Evolutionary conservation across 2,888 invertebrate species (phyloP).

Genomic region (Thumatha senex): DNA sequence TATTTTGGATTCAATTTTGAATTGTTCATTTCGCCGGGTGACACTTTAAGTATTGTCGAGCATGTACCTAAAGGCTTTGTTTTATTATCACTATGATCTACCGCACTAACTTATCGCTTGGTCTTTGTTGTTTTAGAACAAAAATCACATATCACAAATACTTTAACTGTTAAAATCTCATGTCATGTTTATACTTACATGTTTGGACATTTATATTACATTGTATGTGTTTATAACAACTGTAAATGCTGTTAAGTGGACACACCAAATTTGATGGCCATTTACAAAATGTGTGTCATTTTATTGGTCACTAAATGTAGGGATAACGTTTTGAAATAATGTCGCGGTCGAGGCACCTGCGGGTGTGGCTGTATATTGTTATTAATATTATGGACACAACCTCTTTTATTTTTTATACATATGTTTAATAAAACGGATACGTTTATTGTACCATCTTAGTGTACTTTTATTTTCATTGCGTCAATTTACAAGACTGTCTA

Average conservation of each 20-base stretch:
- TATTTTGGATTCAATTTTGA: too few relatives aligned
- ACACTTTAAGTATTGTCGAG: too few relatives aligned
- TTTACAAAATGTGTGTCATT: slow-evolving; percentile 4
- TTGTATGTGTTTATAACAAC: slow-evolving; percentile 1
- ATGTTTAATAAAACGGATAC: too few relatives aligned
- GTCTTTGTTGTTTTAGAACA: too few relatives aligned
- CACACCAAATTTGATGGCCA: slow-evolving; percentile 9
- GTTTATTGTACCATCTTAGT: too few relatives aligned
- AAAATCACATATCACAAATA: too few relatives aligned
- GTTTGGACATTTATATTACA: too few relatives aligned
- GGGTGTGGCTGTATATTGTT: not conserved
- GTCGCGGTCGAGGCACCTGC: not conserved
- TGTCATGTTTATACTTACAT: not conserved
- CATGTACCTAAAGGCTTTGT: too few relatives aligned
- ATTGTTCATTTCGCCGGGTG: too few relatives aligned
- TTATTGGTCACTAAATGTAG: slow-evolving; percentile 21
- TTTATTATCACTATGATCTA: too few relatives aligned
- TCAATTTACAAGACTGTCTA: not conserved
- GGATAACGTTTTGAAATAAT: slow-evolving; percentile 13
- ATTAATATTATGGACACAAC: not conserved
- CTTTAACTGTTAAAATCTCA: too few relatives aligned
- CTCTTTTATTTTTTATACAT: not conserved
- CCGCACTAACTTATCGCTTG: too few relatives aligned
- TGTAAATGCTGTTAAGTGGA: slow-evolving; percentile 8
- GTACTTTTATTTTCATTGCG: not conserved